Conservation (phyloP, 2,113 vertebrate species). For the Dascyllus trimaculatus region DNA sequence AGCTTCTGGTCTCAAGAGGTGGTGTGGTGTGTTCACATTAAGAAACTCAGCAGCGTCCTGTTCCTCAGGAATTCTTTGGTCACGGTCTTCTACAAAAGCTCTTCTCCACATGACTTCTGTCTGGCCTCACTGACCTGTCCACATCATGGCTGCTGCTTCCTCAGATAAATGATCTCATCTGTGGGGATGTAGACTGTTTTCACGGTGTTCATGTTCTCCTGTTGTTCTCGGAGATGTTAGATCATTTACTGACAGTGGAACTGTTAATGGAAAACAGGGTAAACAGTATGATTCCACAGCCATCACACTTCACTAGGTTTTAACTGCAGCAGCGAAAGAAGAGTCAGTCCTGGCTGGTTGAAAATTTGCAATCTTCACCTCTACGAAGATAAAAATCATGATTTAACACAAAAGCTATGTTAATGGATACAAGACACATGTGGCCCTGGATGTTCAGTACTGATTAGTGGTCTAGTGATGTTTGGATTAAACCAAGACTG, state of each 20-base stretch:
- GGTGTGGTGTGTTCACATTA: not conserved
- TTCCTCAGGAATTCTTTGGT: constrained; percentile 18
- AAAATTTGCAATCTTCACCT: not conserved
- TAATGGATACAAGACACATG: too few relatives aligned
- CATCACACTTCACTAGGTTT: not conserved
- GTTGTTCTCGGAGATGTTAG: constrained; percentile 38
- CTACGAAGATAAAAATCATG: not conserved
- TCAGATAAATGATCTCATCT: constrained; percentile 46
- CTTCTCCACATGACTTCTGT: constrained; percentile 23
- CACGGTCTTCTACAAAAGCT: constrained; percentile 9
- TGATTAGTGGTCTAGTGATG: too few relatives aligned
- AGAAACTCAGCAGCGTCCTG: constrained; percentile 2
- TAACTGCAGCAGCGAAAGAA: not conserved
- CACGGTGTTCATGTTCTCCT: constrained; percentile 15
- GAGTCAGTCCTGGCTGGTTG: not conserved
- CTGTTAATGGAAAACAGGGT: constrained; percentile 34
- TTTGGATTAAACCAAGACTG: not conserved
- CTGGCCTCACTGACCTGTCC: constrained; percentile 19
- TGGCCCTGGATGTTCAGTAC: too few relatives aligned
- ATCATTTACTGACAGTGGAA: constrained; percentile 21
- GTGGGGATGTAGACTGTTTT: constrained; percentile 38
- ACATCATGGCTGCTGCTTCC: constrained; percentile 12
- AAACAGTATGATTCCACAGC: not conserved
- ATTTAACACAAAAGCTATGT: not conserved
- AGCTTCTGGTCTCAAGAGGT: not conserved